Conservation (phyloP, 2,888 invertebrate species). For the Brenthis daphne region DNA sequence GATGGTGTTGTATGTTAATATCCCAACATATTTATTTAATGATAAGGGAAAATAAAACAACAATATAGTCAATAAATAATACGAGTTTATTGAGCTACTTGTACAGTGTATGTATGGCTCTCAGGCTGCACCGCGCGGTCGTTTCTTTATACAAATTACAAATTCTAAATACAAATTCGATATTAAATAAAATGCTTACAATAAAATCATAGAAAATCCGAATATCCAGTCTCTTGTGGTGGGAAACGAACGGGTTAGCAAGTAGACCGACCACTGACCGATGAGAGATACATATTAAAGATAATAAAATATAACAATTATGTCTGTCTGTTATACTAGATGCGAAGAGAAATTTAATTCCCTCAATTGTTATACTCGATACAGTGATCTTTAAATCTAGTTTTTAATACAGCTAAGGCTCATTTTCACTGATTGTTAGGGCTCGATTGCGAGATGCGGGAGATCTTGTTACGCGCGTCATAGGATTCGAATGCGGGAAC, state of each 20-base stretch:
- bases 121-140: constrained; percentile 38
- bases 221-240: constrained; percentile 58
- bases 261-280: constrained; percentile 15
- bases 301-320: too few relatives aligned
- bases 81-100: constrained; percentile 63
- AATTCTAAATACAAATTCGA: constrained; percentile 29
- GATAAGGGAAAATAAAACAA: constrained; percentile 43
- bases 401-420: background rate
- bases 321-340: too few relatives aligned
- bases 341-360: too few relatives aligned
- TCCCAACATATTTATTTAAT: background rate
- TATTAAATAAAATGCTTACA: constrained; percentile 23
- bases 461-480: too few relatives aligned
- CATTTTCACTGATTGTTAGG: too few relatives aligned
- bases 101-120: constrained; percentile 49
- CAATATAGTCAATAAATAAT: constrained; percentile 63
- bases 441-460: too few relatives aligned
- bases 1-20: too few relatives aligned
- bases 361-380: too few relatives aligned
- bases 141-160: constrained; percentile 32
- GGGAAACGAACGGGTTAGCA: constrained; percentile 41
- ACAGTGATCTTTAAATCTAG: too few relatives aligned
- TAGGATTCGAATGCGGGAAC: too few relatives aligned
- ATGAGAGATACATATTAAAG: background rate
- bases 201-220: constrained; percentile 47